These are phyloP conservation scores for Epizoanthus scotinus DNA, from an alignment of 92 coral and sea anemone species.

Conservation along the genomic window DNA sequence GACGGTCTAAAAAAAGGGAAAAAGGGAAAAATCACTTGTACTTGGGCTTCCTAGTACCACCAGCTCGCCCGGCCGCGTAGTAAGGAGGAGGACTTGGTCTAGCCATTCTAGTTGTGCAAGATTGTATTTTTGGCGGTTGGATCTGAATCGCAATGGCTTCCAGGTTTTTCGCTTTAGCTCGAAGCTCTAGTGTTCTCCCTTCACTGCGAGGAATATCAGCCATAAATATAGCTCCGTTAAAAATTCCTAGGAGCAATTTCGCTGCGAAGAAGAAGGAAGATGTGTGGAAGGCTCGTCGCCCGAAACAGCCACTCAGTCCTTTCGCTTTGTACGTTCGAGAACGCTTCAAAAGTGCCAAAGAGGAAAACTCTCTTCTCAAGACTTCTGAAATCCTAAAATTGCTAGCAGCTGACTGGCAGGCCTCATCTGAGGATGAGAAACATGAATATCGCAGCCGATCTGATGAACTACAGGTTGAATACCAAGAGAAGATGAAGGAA, in stretches of 20 bases:
- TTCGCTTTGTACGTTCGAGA: constrained; percentile 43
- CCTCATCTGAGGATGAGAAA: constrained; percentile 25
- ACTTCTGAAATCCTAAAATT: constrained; percentile 13
- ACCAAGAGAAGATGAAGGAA: constrained; percentile 14
- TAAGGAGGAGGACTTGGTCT: no score
- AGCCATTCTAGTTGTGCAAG: no score
- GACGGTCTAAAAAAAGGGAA: no score
- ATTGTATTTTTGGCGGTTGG: constrained; percentile 24
- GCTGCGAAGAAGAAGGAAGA: constrained; percentile 26
- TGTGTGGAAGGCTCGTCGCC: neutral
- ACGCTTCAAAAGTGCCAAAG: constrained; percentile 7
- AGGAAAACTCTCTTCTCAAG: constrained; percentile 19
- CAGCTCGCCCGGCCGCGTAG: no score
- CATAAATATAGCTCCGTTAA: neutral
- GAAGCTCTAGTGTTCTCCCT: constrained; percentile 3
- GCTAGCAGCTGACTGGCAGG: constrained; percentile 30
- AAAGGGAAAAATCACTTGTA: no score
- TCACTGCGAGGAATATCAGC: constrained; percentile 32
- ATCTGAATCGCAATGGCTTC: constrained; percentile 10
- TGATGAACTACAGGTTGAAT: constrained; percentile 10
- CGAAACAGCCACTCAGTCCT: constrained; percentile 18
- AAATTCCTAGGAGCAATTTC: neutral
- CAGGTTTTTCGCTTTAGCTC: constrained; percentile 10
- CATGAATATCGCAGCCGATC: constrained; percentile 18
- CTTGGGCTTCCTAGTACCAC: no score